Conservation (phyloP, 2,888 invertebrate species). For the Papilio elwesi region DNA sequence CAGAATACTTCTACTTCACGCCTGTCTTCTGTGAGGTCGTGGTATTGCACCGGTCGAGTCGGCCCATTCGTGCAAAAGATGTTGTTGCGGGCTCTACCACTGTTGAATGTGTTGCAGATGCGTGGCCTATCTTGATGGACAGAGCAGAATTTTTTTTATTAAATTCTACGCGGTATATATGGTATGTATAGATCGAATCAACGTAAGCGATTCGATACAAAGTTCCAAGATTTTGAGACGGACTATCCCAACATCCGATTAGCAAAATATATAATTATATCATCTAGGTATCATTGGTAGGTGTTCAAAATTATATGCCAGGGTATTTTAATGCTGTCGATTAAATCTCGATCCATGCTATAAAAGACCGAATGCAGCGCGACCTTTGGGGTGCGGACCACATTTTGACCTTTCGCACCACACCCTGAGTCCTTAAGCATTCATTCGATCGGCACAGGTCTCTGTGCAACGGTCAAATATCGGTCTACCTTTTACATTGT, state of each 20-base stretch:
- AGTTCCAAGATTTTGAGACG: no score
- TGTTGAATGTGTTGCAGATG: no score
- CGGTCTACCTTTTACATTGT: not conserved
- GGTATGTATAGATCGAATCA: no score
- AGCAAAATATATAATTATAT: not conserved
- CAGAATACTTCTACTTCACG: no score
- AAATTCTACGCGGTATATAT: no score
- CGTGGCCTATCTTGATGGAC: no score
- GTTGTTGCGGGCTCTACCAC: no score
- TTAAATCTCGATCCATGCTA: slow-evolving; percentile 27
- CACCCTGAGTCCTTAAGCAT: slow-evolving; percentile 31
- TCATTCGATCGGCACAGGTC: slow-evolving; percentile 25
- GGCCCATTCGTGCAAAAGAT: no score
- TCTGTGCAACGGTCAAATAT: slow-evolving; percentile 23
- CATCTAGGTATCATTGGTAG: not conserved
- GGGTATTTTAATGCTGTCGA: slow-evolving; percentile 24
- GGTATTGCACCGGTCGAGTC: no score
- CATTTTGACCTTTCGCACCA: slow-evolving; percentile 40
- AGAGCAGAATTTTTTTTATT: no score
- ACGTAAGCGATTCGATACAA: no score
- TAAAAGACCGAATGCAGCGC: slow-evolving; percentile 10
- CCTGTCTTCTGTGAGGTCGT: no score
- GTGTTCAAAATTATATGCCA: slow-evolving; percentile 9
- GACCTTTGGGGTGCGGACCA: slow-evolving; percentile 37
- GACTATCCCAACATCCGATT: not conserved